A percentile compares a stretch with the other conserved stretches of the same genome.
These are phyloP conservation scores for Drosophila teissieri DNA, from an alignment of 1,140 invertebrate genomes.

Conservation along the genomic window DNA sequence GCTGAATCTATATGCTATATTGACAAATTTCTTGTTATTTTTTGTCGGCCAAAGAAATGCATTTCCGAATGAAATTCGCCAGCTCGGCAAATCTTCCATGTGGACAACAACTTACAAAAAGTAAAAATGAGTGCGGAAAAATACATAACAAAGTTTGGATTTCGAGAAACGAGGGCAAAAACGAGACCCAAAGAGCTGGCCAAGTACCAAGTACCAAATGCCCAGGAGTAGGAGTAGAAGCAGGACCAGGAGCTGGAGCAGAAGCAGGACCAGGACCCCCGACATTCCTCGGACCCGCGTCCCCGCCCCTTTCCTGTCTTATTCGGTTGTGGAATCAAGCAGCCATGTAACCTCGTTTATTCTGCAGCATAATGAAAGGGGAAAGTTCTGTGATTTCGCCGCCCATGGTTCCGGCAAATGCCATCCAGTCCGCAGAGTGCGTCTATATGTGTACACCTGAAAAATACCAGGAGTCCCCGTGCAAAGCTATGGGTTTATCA, in stretches of 20 bases:
- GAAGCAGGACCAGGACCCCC: background rate
- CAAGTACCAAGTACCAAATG: constrained; percentile 21
- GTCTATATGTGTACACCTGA: constrained; percentile 22
- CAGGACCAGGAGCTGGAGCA: background rate
- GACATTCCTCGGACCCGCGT: background rate
- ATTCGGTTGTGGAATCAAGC: constrained; percentile 62
- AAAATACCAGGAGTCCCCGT: background rate
- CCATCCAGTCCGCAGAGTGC: constrained; percentile 24
- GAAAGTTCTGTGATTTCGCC: constrained; percentile 61
- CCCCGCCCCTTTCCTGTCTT: constrained; percentile 58
- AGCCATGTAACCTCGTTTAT: constrained; percentile 72
- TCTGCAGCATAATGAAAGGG: constrained; percentile 68
- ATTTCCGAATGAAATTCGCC: constrained; percentile 57
- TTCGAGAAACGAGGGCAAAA: constrained; percentile 45
- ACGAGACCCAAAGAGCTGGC: constrained; percentile 47
- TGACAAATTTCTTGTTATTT: constrained; percentile 39
- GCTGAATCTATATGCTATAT: constrained; percentile 20
- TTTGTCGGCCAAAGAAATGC: constrained; percentile 36
- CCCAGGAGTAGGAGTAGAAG: no score
- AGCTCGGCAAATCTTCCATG: constrained; percentile 50
- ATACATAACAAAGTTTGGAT: constrained; percentile 47
- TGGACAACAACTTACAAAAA: constrained; percentile 32
- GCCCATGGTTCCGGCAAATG: constrained; percentile 61
- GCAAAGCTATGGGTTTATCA: background rate
- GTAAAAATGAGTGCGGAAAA: constrained; percentile 40